A percentile compares a stretch with the other conserved stretches of the same genome.
These are phyloP conservation scores for Gadopsis bispinosus DNA, from an alignment of 2,797 vertebrate species.

Conservation along the genomic window DNA sequence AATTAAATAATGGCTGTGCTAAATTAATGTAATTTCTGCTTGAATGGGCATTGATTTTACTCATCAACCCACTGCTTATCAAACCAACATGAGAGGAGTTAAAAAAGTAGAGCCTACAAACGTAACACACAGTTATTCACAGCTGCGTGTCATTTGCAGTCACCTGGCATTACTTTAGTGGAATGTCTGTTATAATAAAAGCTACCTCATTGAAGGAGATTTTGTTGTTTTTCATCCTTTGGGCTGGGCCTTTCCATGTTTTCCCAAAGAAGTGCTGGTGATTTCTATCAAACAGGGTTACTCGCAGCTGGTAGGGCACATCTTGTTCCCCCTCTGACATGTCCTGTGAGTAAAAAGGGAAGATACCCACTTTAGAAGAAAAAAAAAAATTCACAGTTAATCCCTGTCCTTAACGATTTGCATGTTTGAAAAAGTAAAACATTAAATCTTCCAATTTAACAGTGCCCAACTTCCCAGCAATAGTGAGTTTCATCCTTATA, in stretches of 20 bases:
- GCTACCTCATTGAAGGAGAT: slow-evolving; percentile 89
- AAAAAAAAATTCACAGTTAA: slow-evolving; percentile 15
- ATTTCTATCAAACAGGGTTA: slow-evolving; percentile 89
- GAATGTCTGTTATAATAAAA: not conserved
- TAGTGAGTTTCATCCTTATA: too few species aligned
- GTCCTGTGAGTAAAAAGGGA: slow-evolving; percentile 49
- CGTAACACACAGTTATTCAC: not conserved
- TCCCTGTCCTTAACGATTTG: not conserved
- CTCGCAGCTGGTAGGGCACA: slow-evolving; percentile 86
- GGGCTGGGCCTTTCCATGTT: slow-evolving; percentile 88
- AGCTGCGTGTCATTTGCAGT: not conserved
- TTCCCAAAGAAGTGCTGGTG: slow-evolving; percentile 92
- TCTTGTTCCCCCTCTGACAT: slow-evolving; percentile 61
- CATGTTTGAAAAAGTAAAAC: not conserved
- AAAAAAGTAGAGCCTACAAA: not conserved
- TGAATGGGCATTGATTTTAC: slow-evolving; percentile 37
- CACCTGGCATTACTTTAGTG: not conserved
- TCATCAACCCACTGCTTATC: slow-evolving; percentile 22
- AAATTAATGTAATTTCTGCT: slow-evolving; percentile 40
- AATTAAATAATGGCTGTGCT: slow-evolving; percentile 48
- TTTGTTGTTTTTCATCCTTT: slow-evolving; percentile 72
- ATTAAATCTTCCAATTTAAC: not conserved
- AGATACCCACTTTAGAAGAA: slow-evolving; percentile 13
- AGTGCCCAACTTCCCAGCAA: not conserved
- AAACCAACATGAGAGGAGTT: slow-evolving; percentile 32